Conservation (phyloP, 2,113 vertebrate genomes). For the Chinchilla lanigera region DNA sequence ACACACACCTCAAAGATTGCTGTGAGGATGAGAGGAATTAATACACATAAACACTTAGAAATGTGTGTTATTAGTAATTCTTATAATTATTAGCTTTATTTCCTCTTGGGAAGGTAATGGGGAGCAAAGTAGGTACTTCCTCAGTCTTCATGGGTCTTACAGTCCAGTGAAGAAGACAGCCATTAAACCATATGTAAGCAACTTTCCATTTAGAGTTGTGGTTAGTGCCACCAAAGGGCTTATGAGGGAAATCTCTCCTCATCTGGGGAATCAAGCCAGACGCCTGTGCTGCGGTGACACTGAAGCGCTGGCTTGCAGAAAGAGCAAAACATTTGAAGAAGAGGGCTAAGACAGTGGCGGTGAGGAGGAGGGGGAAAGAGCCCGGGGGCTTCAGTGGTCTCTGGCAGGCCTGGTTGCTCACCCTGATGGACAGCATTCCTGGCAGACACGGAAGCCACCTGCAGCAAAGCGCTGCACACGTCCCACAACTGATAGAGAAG, state of each 20-base stretch:
- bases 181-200: neutral
- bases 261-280: neutral
- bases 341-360: neutral
- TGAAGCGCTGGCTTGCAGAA: neutral
- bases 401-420: neutral
- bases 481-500: conserved; percentile 1
- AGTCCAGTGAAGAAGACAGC: neutral
- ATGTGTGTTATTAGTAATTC: neutral
- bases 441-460: neutral
- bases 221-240: neutral
- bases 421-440: conserved; percentile 49
- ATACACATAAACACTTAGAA: neutral
- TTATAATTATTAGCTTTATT: conserved; percentile 5
- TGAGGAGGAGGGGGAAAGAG: neutral
- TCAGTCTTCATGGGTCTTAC: neutral
- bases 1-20: neutral
- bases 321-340: neutral
- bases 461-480: neutral
- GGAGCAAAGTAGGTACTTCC: neutral
- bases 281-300: neutral
- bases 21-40: conserved; percentile 11
- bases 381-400: neutral
- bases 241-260: neutral
- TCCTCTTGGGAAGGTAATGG: neutral
- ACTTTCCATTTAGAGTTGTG: conserved; percentile 17